These are phyloP conservation scores for Drosophila nigrodunni DNA, from an alignment of 1,140 invertebrate species.

Conservation along the genomic window DNA sequence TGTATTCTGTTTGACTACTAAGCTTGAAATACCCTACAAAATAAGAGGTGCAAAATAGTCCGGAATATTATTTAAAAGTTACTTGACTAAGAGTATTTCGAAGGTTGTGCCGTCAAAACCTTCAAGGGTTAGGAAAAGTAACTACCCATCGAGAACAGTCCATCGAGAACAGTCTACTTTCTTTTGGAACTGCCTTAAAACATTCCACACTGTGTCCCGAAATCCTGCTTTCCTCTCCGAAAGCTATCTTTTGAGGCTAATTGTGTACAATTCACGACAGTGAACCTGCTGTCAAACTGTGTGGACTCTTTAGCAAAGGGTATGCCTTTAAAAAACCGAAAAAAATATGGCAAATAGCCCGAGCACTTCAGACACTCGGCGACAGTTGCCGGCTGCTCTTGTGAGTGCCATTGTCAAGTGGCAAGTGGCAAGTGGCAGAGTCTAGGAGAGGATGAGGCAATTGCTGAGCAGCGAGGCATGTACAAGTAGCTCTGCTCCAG, in stretches of 20 bases:
- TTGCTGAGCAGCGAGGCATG: conserved; percentile 29
- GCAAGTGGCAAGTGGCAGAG: background rate
- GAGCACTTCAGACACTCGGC: conserved; percentile 25
- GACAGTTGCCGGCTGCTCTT: conserved; percentile 34
- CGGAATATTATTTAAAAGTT: too few species aligned
- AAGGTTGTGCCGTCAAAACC: too few species aligned
- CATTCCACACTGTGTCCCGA: too few species aligned
- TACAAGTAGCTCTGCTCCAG: conserved; percentile 24
- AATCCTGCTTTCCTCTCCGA: too few species aligned
- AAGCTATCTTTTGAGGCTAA: too few species aligned
- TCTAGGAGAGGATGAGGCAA: background rate
- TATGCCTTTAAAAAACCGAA: background rate
- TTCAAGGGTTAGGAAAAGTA: too few species aligned
- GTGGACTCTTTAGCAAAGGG: background rate
- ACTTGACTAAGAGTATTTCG: too few species aligned
- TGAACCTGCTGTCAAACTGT: background rate
- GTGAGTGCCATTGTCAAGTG: conserved; percentile 36
- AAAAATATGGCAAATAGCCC: conserved; percentile 11
- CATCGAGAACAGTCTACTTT: too few species aligned
- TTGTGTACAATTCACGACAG: too few species aligned
- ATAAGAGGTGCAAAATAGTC: too few species aligned
- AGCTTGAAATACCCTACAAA: background rate
- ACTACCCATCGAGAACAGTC: too few species aligned
- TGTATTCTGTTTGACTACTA: background rate
- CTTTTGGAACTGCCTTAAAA: too few species aligned